These are phyloP conservation scores for Drosophila murphyi DNA, from an alignment of 1,140 invertebrate genomes.

Conservation along the genomic window DNA sequence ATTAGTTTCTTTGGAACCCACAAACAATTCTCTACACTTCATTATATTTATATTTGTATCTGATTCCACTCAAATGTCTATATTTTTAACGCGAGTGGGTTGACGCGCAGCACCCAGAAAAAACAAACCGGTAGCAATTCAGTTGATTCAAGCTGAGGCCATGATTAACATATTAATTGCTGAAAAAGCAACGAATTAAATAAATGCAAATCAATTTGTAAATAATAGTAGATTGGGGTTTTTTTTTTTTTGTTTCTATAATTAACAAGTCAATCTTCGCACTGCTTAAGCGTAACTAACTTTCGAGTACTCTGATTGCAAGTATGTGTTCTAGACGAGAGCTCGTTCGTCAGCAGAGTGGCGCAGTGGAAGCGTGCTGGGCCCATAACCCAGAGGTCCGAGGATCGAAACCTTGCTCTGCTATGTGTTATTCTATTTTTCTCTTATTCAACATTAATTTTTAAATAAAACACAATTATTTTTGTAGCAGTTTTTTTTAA, in stretches of 20 bases:
- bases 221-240: background rate
- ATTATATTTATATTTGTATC: slow-evolving; percentile 24
- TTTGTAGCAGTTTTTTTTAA: background rate
- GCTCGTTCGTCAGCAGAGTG: slow-evolving; percentile 90
- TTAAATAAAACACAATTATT: background rate
- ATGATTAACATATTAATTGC: slow-evolving; percentile 37
- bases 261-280: slow-evolving; percentile 1
- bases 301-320: background rate
- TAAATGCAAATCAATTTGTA: slow-evolving; percentile 23
- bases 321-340: background rate
- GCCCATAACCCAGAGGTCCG: slow-evolving; percentile 99
- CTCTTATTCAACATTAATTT: background rate
- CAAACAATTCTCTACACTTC: slow-evolving; percentile 27
- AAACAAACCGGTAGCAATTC: slow-evolving; percentile 48
- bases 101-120: background rate
- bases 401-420: slow-evolving; percentile 97
- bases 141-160: background rate
- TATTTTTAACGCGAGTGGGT: slow-evolving; percentile 29
- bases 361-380: slow-evolving; percentile 99
- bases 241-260: background rate
- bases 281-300: background rate
- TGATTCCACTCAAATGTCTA: slow-evolving; percentile 65
- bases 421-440: slow-evolving; percentile 85
- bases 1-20: slow-evolving; percentile 51
- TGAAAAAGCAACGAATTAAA: slow-evolving; percentile 8